Percentiles rank a stretch among this genome's conserved stretches.
Evolutionary conservation across 1,140 invertebrate species (phyloP).

Genomic region (Drosophila seguyi): DNA sequence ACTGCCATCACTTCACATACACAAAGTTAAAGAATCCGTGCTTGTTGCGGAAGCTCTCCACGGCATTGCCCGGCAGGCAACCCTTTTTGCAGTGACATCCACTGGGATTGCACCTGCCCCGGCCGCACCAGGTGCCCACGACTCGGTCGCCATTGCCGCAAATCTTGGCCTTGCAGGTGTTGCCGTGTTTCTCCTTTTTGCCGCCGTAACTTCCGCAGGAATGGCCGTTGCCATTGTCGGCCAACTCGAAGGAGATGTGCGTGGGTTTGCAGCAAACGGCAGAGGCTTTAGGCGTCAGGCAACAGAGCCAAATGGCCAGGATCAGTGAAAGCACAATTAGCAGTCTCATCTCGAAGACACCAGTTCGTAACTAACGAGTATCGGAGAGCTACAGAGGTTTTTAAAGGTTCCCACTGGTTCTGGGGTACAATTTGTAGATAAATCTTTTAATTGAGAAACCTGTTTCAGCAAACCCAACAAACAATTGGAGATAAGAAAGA

Average conservation of each 20-base stretch:
- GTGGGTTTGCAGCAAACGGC: constrained; percentile 43
- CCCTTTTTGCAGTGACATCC: constrained; percentile 42
- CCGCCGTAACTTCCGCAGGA: constrained; percentile 36
- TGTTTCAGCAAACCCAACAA: neutral
- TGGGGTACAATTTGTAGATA: neutral
- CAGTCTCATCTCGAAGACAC: constrained; percentile 8
- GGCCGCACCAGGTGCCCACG: constrained; percentile 38
- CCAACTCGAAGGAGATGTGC: constrained; percentile 37
- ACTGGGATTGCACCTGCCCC: constrained; percentile 36
- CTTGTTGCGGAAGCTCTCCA: constrained; percentile 31
- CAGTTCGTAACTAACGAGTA: neutral
- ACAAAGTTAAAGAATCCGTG: constrained; percentile 41
- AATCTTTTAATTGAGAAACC: constrained; percentile 3
- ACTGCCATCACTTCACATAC: constrained; percentile 22
- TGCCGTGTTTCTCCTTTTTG: constrained; percentile 20
- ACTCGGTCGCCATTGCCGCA: constrained; percentile 42
- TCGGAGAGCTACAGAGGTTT: no score
- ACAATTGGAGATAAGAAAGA: neutral
- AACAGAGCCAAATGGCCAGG: constrained; percentile 23
- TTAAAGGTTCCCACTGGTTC: neutral
- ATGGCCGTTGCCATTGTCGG: neutral
- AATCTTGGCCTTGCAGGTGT: constrained; percentile 38
- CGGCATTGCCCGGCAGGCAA: constrained; percentile 35
- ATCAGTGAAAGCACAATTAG: neutral
- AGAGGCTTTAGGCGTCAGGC: neutral